Base-by-base conservation (phyloP, 2,888 invertebrate species). In the Bembecia ichneumoniformis region DNA sequence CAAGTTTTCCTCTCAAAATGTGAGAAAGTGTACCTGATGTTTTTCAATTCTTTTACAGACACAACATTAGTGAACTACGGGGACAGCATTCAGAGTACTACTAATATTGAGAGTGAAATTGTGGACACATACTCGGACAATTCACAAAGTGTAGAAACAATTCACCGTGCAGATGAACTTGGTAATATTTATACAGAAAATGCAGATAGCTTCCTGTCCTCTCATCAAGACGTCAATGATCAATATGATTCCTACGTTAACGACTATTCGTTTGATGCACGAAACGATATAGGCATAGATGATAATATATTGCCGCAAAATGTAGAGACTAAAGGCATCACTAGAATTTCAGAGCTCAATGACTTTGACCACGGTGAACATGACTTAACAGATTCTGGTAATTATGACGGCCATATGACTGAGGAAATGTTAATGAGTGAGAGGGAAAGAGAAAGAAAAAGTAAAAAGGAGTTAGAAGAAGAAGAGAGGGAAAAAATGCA, bases 401-500 rank as follows among this genome's bases (percentile, higher is more conserved):
- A 64, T 55, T 69, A 72, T 69, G 80, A 81, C 55, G 71, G 73
- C 63, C 76, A 77, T 52, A 82, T 72, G 52, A 70, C 76, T 20
- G 84, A 87, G 46, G 84, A 87, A 55, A 74, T 78, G 65, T 57
- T 80, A 11, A 77, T 86, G 68, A 86, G 74, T 73, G 87, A 89
- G 52, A 89, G 89, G 52, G 91, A 91, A 66, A 91, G 91, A 64
- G 94, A 93, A 65, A 89, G 89, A 49, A 93, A 91, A 77, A 92
- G 91, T 63, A 94, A 93, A 79, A 93, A 91, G 54, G 96, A 96
- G 77, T 71, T 96, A 9, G 96, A 98, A 75, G 96, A 97, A 73
- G 97, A 98, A 68, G 97, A 98, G 73, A 84, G 97, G 53, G 96
- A 97, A 71, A 96, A 96, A 77, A 97, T 98, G 97, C 97, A 97